Evolutionary conservation across 2,888 invertebrate genomes (phyloP).

Genomic region (Anticlea derivata): DNA sequence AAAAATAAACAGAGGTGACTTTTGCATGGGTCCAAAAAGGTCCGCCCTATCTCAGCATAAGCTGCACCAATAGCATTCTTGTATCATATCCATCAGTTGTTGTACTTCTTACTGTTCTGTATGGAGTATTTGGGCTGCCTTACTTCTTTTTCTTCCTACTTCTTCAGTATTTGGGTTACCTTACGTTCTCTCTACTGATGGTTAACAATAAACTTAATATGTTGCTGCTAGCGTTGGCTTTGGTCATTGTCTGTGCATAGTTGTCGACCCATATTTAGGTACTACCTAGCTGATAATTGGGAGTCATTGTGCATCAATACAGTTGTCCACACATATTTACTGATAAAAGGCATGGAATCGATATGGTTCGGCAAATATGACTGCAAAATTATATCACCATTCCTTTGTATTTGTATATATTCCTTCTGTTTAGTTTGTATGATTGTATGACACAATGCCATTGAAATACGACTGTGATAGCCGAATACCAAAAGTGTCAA

Average conservation of each 20-base stretch:
- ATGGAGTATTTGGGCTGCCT: slow-evolving; percentile 86
- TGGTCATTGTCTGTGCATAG: too few species aligned
- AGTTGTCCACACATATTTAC: slow-evolving; percentile 93
- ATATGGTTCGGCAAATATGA: slow-evolving; percentile 88
- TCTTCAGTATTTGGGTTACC: too few species aligned
- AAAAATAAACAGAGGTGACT: too few species aligned
- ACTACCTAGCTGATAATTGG: too few species aligned
- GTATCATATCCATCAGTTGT: slow-evolving; percentile 94
- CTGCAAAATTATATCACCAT: slow-evolving; percentile 87
- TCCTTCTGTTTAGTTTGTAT: slow-evolving; percentile 83
- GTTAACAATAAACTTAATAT: slow-evolving; percentile 63
- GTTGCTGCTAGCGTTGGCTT: slow-evolving; percentile 56
- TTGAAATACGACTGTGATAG: too few species aligned
- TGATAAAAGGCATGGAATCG: slow-evolving; percentile 99
- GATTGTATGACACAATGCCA: too few species aligned
- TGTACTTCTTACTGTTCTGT: slow-evolving; percentile 92
- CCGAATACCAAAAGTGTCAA: too few species aligned
- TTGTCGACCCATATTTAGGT: too few species aligned
- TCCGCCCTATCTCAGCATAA: too few species aligned
- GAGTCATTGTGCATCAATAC: slow-evolving; percentile 89
- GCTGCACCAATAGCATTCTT: too few species aligned
- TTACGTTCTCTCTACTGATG: slow-evolving; percentile 77
- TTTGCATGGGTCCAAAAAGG: too few species aligned
- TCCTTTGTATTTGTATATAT: slow-evolving; percentile 90
- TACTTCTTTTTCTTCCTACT: too few species aligned